These are phyloP conservation scores for Rhinolophus ferrumequinum DNA, from an alignment of 2,113 vertebrate species.

Conservation along the genomic window DNA sequence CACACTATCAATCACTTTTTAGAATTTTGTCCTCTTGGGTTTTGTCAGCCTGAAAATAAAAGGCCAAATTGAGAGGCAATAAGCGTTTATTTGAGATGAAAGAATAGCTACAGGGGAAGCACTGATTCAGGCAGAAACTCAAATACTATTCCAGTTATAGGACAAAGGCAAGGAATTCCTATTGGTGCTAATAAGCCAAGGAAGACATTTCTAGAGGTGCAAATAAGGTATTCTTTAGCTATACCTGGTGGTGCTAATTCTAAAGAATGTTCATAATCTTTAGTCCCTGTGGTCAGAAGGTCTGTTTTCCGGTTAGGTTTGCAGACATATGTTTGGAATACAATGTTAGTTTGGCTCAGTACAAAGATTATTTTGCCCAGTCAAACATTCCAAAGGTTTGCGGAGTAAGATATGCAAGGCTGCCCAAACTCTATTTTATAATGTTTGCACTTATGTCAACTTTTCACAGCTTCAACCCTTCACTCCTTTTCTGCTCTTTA, in stretches of 20 bases:
- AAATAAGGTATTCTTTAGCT: neutral
- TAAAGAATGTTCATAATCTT: neutral
- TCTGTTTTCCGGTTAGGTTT: neutral
- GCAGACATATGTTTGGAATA: neutral
- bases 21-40: neutral
- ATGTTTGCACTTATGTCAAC: neutral
- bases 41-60: neutral
- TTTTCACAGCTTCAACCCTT: neutral
- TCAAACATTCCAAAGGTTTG: neutral
- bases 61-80: too few species aligned
- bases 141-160: too few species aligned
- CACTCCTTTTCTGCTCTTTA: neutral
- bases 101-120: too few species aligned
- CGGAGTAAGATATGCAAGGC: neutral
- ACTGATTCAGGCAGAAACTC: too few species aligned
- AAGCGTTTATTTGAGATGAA: too few species aligned
- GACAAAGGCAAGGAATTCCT: too few species aligned
- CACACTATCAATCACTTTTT: neutral
- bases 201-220: neutral
- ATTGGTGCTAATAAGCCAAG: neutral
- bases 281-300: neutral
- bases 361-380: neutral
- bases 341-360: neutral
- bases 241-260: neutral
- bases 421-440: neutral